Conservation (phyloP, 37 sponge, comb jelly and placozoan species). For the Hormiphora californensis region DNA sequence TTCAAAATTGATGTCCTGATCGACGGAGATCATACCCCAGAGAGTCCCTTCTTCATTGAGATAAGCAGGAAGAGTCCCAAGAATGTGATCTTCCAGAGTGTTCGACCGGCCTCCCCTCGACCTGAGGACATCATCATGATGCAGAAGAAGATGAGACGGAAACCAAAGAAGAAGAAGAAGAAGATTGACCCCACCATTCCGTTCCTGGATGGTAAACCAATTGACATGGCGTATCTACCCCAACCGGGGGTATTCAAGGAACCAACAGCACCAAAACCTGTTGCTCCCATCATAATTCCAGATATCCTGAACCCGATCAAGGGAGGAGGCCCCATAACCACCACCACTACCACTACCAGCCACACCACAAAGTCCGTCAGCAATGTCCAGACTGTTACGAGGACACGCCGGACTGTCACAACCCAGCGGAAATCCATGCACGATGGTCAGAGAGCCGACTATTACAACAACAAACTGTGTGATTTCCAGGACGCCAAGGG, state of each 20-base stretch:
- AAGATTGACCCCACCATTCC: not conserved
- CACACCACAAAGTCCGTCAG: not conserved
- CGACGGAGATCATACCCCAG: not conserved
- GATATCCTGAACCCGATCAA: not conserved
- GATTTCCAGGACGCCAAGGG: not conserved
- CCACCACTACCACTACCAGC: not conserved
- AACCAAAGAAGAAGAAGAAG: constrained; percentile 13
- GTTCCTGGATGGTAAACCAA: not conserved
- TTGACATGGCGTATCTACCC: not conserved
- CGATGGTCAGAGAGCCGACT: not conserved
- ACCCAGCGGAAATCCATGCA: not conserved
- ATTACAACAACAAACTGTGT: not conserved
- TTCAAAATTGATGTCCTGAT: not conserved
- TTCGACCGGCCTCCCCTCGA: not conserved
- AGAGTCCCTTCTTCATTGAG: constrained; percentile 13
- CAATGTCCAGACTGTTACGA: not conserved
- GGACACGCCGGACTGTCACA: not conserved
- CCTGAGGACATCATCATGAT: constrained; percentile 11
- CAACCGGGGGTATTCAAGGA: not conserved
- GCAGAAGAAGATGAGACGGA: constrained; percentile 1
- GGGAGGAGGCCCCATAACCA: not conserved
- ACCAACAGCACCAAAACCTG: no score
- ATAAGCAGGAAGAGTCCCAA: not conserved
- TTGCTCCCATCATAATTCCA: no score
- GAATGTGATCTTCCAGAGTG: not conserved